Evolutionary conservation across 2,888 invertebrate species (phyloP).

Genomic region (Cordilura impudica): DNA sequence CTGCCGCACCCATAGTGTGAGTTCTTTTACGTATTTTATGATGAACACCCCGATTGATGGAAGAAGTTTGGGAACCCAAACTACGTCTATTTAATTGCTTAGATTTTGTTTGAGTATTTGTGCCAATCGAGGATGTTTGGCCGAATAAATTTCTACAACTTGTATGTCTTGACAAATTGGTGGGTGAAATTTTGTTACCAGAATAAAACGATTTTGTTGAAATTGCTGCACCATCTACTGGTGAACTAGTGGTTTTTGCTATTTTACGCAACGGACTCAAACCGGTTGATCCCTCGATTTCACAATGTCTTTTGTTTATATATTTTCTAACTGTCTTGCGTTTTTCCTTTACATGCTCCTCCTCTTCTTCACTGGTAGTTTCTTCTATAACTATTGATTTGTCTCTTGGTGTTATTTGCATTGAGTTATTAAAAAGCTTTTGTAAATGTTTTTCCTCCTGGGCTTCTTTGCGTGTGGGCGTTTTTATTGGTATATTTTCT

Average conservation of each 20-base stretch:
- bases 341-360: background rate
- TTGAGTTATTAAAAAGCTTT: slow-evolving; percentile 71
- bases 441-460: slow-evolving; percentile 68
- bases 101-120: background rate
- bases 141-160: slow-evolving; percentile 54
- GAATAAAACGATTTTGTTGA: slow-evolving; percentile 70
- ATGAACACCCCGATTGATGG: slow-evolving; percentile 73
- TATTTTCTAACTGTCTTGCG: slow-evolving; percentile 9
- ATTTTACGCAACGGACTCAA: slow-evolving; percentile 61
- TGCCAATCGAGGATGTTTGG: slow-evolving; percentile 31
- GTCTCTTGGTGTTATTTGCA: slow-evolving; percentile 69
- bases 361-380: slow-evolving; percentile 45
- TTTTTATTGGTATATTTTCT: slow-evolving; percentile 55
- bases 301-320: slow-evolving; percentile 60
- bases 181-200: slow-evolving; percentile 26
- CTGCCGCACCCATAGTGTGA: background rate
- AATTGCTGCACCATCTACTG: slow-evolving; percentile 58
- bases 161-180: background rate
- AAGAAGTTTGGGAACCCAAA: background rate
- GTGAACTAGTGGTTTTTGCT: slow-evolving; percentile 33
- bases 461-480: slow-evolving; percentile 33
- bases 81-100: slow-evolving; percentile 26
- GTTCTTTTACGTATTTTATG: slow-evolving; percentile 71
- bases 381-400: slow-evolving; percentile 42
- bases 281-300: slow-evolving; percentile 11